A percentile compares a stretch with the other conserved stretches of the same genome.
Evolutionary conservation across 1,140 invertebrate genomes (phyloP).

Genomic region (Physella acuta): DNA sequence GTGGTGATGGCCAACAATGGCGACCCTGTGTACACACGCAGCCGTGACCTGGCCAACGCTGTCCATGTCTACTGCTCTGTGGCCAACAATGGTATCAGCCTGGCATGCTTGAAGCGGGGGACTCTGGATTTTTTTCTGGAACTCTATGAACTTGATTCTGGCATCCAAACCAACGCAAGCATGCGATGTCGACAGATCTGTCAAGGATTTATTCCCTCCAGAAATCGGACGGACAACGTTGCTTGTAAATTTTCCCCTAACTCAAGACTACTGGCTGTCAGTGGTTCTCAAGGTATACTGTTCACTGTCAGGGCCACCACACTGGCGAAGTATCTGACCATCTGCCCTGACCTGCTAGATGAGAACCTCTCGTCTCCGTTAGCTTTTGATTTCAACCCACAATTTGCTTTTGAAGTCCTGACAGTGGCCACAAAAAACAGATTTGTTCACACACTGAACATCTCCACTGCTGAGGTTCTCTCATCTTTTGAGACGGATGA

Average conservation of each 20-base stretch:
- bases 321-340: constrained; percentile 22
- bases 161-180: background rate
- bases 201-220: constrained; percentile 28
- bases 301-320: constrained; percentile 28
- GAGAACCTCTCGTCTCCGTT: constrained; percentile 28
- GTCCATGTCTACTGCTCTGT: constrained; percentile 35
- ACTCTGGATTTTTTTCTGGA: constrained; percentile 31
- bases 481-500: background rate
- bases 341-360: constrained; percentile 28
- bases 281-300: constrained; percentile 30
- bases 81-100: constrained; percentile 36
- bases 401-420: constrained; percentile 28
- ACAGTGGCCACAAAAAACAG: constrained; percentile 32
- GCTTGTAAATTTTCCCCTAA: constrained; percentile 47
- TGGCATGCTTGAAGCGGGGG: constrained; percentile 33
- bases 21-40: constrained; percentile 22
- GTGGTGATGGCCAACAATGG: constrained; percentile 22
- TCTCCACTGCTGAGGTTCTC: constrained; percentile 20
- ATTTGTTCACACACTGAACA: constrained; percentile 31
- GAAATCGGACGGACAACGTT: constrained; percentile 33
- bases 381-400: constrained; percentile 43
- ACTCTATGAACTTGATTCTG: constrained; percentile 17
- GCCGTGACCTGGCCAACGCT: constrained; percentile 28
- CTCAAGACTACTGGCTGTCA: constrained; percentile 34
- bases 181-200: constrained; percentile 31